These are phyloP conservation scores for Liasis olivaceus DNA, from an alignment of 2,797 vertebrate genomes.

Conservation along the genomic window DNA sequence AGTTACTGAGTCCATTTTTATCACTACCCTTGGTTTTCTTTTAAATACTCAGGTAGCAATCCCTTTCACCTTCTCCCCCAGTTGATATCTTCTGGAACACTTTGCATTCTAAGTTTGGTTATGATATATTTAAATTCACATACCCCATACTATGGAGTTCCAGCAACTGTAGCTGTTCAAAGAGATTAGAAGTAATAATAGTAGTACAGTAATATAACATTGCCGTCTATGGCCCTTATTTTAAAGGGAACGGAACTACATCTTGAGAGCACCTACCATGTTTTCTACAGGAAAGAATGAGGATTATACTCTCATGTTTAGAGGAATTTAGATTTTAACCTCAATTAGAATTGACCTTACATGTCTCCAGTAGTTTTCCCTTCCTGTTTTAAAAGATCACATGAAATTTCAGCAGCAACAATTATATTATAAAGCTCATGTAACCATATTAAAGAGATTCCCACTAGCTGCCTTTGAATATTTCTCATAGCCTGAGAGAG, in stretches of 20 bases:
- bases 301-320: neutral
- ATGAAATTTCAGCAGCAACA: neutral
- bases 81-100: neutral
- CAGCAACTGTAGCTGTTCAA: neutral
- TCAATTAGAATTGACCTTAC: neutral
- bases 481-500: neutral
- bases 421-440: neutral
- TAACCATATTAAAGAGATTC: neutral
- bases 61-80: neutral
- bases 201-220: neutral
- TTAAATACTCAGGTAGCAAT: neutral
- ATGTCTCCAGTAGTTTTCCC: neutral
- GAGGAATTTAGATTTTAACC: neutral
- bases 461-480: neutral
- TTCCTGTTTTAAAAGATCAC: neutral
- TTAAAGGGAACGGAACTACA: neutral
- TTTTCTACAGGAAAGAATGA: neutral
- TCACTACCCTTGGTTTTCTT: neutral
- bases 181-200: neutral
- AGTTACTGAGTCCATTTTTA: slow-evolving; percentile 40
- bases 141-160: neutral
- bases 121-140: neutral
- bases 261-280: neutral
- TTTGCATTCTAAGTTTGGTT: neutral
- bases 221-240: neutral